phyloP scores from a whole-genome alignment of 2,888 invertebrate genomes.

The Parnassius glacialis region DNA sequence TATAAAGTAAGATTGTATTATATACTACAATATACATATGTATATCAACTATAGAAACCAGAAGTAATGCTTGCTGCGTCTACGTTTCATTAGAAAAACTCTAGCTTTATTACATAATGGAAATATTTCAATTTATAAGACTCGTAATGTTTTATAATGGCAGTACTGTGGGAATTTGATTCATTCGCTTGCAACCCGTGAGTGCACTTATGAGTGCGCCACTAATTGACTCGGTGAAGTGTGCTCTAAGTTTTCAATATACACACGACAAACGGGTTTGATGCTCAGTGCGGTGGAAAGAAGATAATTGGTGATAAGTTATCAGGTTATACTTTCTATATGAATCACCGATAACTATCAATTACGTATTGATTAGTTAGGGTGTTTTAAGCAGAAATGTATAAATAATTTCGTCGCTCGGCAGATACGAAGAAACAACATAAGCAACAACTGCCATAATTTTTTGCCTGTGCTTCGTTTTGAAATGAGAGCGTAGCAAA shows the following conservation, averaged over 20 bases:
- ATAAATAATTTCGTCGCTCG: too few relatives aligned
- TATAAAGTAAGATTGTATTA: too few relatives aligned
- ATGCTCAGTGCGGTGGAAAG: constrained; percentile 6
- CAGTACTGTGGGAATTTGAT: constrained; percentile 17
- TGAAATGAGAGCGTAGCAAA: too few relatives aligned
- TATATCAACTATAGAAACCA: too few relatives aligned
- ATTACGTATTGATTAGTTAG: neutral
- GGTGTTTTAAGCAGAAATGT: too few relatives aligned
- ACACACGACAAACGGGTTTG: neutral
- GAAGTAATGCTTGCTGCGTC: too few relatives aligned
- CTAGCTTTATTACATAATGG: neutral
- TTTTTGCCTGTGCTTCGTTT: too few relatives aligned
- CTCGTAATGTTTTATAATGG: constrained; percentile 11
- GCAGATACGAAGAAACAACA: too few relatives aligned
- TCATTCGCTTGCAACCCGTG: constrained; percentile 2
- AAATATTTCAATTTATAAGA: neutral
- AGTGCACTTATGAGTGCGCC: constrained; percentile 6
- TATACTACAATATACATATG: too few relatives aligned
- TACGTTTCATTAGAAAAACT: neutral
- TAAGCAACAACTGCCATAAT: too few relatives aligned
- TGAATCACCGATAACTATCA: constrained; percentile 14
- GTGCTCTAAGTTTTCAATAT: constrained; percentile 16
- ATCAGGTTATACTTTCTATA: constrained; percentile 21
- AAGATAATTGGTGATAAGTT: constrained; percentile 23
- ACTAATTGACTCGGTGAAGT: constrained; percentile 9